Conservation (phyloP, 2,888 invertebrate genomes). For the Exephanes ischioxanthus region DNA sequence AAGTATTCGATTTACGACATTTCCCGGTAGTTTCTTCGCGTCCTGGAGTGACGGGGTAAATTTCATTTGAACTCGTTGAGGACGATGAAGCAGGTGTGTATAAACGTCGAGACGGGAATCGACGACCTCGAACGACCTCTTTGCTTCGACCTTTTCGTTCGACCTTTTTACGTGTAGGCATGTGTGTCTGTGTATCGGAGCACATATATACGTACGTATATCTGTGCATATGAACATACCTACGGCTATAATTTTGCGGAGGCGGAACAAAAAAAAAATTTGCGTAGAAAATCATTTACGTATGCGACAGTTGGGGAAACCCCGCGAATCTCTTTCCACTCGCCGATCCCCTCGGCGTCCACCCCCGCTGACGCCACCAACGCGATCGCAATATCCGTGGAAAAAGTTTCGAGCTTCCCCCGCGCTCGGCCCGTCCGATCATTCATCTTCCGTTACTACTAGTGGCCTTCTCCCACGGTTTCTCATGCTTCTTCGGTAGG, state of each 20-base stretch:
- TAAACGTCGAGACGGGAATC: slow-evolving; percentile 25
- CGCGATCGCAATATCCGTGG: slow-evolving; percentile 30
- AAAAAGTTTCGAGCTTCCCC: slow-evolving; percentile 21
- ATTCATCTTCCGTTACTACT: slow-evolving; percentile 67
- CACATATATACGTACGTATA: background rate
- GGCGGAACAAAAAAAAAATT: slow-evolving; percentile 47
- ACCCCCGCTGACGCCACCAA: slow-evolving; percentile 27
- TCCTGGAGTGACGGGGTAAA: background rate
- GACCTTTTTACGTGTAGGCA: slow-evolving; percentile 30
- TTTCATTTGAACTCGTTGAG: background rate
- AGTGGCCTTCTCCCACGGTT: slow-evolving; percentile 32
- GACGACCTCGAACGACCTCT: slow-evolving; percentile 46
- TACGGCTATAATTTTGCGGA: slow-evolving; percentile 14
- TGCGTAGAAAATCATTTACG: slow-evolving; percentile 49
- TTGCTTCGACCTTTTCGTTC: slow-evolving; percentile 3
- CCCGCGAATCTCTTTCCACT: slow-evolving; percentile 5
- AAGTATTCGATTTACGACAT: background rate
- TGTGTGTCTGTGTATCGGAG: background rate
- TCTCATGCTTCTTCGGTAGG: slow-evolving; percentile 19
- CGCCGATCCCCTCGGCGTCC: slow-evolving; percentile 29
- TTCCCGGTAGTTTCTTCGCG: background rate
- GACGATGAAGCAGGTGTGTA: slow-evolving; percentile 1
- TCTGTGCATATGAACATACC: background rate
- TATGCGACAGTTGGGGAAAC: slow-evolving; percentile 33
- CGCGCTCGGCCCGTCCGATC: slow-evolving; percentile 49